Evolutionary conservation across 2,113 vertebrate genomes (phyloP), one percentile per base, ranked within the genome.

Genomic region (Salminus brasiliensis): DNA sequence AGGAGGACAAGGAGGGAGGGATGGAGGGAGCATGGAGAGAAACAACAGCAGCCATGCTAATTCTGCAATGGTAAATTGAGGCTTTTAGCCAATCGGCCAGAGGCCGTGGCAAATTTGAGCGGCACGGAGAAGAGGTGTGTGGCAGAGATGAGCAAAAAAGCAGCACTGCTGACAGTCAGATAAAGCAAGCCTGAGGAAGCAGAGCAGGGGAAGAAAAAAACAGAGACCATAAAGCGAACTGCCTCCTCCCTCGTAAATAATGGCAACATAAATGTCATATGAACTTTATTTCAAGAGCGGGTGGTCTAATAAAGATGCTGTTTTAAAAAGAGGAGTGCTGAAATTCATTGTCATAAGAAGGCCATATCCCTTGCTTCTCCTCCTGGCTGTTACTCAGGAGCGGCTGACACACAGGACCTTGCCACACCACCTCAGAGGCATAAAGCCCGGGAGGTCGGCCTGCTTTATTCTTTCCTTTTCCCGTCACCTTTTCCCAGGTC

Each of bases 261-360:
- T 81, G 91, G 82, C 93, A 94, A 92, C 85, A 92, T 93, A 95
- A 95, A 94, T 83, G 59, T 91, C 89, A 87, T 77, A 89, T 87
- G 88, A 94, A 93, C 89, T 94, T 95, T 92, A 92, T 93, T 92
- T 93, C 93, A 89, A 83, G 83, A 85, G 80, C 89, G 85, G 85
- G 85, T 85, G 88, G 87, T 86, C 92, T 92, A 94, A 92, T 91
- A 91, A 92, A 93, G 92, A 94, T 86, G 81, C 68, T 84, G 87
- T 89, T 92, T 93, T 89, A 91, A 92, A 90, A 91, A 91, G 88
- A 90, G 86, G 78, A 90, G 89, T 85, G 83, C 78, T 86, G 93
- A 91, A 88, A 79, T 85, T 88, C 84, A 87, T 92, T 90, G 90
- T 90, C 86, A 88, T 85, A 88, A 88, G 85, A 91, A 83, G 74